Evolutionary conservation across 2,797 vertebrate species (phyloP), one percentile per base, ranked within the genome.

Genomic region (Acipenser ruthenus): DNA sequence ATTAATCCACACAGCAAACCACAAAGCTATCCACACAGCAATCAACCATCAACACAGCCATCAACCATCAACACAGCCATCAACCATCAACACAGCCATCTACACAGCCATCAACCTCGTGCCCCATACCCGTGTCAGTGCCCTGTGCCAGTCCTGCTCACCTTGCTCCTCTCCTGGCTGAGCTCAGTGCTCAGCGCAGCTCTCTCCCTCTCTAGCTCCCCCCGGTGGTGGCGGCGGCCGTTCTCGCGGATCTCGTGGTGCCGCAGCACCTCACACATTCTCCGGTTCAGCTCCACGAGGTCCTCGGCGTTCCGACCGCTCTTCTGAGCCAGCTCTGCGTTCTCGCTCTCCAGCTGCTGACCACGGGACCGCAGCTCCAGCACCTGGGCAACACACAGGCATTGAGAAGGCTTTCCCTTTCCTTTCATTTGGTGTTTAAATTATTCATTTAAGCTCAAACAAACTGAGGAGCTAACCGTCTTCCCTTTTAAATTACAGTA

Each of bases 281-380:
- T 87, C 60, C 86, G 87, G 6, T 78, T 89, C 1, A 95, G 89
- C 63, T 85, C 82, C 72, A 90, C 85, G 64, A 87, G 50, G 8
- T 88, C 86, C 3, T 86, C 81, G 11, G 86, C 75, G 37, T 79
- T 93, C 72, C 90, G 87, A 69, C 79, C 75, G 62, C 91, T 94
- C 75, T 85, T 90, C 77, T 91, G 87, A 18, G 79, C 82, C 23
- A 96, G 88, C 62, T 82, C 72, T 12, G 69, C 81, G 0, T 96
- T 97, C 71, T 94, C 88, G 1, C 87, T 82, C 71, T 91, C 87
- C 49, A 96, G 87, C 23, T 89, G 88, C 64, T 90, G 89, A 69
- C 90, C 93, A 71, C 84, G 90, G 60, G 74, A 73, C 74, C 79
- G 88, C 77, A 95, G 80, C 74, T 93, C 92, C 0, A 82, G 85